These are phyloP conservation scores for Osmoderma eremita DNA, from an alignment of 2,888 invertebrate genomes.

Conservation along the genomic window DNA sequence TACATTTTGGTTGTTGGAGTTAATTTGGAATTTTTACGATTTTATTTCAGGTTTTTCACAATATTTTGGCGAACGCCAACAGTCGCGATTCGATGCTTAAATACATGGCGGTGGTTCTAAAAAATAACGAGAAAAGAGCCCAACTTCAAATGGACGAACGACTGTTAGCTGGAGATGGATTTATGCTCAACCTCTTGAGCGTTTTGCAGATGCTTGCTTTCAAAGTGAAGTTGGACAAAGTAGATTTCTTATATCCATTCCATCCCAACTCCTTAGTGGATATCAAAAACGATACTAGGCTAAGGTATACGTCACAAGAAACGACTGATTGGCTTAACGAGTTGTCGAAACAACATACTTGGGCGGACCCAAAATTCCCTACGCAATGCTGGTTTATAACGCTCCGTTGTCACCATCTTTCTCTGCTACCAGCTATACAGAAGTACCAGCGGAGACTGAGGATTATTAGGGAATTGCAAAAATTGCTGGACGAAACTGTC, in stretches of 20 bases:
- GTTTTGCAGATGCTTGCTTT: slow-evolving; percentile 90
- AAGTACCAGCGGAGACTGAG: slow-evolving; percentile 81
- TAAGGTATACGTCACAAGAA: slow-evolving; percentile 85
- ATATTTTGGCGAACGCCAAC: slow-evolving; percentile 69
- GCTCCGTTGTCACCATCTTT: slow-evolving; percentile 91
- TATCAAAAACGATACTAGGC: slow-evolving; percentile 81
- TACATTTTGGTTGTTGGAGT: background rate
- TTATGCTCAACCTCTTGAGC: slow-evolving; percentile 92
- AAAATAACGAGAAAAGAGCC: slow-evolving; percentile 85
- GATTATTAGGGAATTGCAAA: slow-evolving; percentile 86
- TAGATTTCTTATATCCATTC: slow-evolving; percentile 90
- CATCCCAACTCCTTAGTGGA: slow-evolving; percentile 79
- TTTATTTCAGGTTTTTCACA: slow-evolving; percentile 43
- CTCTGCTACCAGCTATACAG: slow-evolving; percentile 88
- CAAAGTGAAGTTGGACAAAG: slow-evolving; percentile 89
- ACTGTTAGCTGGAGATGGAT: slow-evolving; percentile 90
- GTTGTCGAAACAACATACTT: slow-evolving; percentile 72
- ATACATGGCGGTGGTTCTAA: slow-evolving; percentile 82
- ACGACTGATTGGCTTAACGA: slow-evolving; percentile 78
- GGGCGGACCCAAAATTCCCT: slow-evolving; percentile 89
- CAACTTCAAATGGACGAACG: slow-evolving; percentile 92
- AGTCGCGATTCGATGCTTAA: slow-evolving; percentile 83
- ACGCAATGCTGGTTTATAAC: slow-evolving; percentile 98
- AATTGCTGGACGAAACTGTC: slow-evolving; percentile 85
- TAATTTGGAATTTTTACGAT: background rate